These are phyloP conservation scores for Stichopus chloronotus DNA, from an alignment of 35 echinoderm and acorn worm species.

Conservation along the genomic window DNA sequence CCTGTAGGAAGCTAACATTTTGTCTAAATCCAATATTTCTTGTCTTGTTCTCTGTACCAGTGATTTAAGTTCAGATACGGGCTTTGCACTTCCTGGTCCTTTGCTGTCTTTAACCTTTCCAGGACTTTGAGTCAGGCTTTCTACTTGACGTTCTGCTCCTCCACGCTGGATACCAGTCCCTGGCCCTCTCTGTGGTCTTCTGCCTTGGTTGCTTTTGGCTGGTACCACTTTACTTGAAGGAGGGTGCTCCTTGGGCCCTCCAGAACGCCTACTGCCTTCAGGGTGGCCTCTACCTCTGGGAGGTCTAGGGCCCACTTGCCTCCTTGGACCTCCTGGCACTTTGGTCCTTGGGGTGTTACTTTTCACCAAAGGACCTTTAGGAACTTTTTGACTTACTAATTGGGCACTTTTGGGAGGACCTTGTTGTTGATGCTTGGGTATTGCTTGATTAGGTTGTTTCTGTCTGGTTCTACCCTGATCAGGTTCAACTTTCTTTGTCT, in stretches of 20 bases:
- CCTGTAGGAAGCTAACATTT: constrained; percentile 73
- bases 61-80: constrained; percentile 77
- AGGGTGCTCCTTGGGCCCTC: neutral
- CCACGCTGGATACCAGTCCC: constrained; percentile 43
- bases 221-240: constrained; percentile 20
- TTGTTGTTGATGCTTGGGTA: constrained; percentile 40
- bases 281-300: constrained; percentile 9
- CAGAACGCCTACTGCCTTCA: neutral
- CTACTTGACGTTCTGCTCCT: neutral
- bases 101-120: neutral
- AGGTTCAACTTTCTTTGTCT: neutral
- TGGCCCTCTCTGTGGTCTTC: constrained; percentile 40
- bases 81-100: constrained; percentile 78
- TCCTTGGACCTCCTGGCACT: constrained; percentile 25
- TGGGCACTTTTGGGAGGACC: constrained; percentile 61
- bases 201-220: constrained; percentile 21
- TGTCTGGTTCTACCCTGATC: constrained; percentile 14
- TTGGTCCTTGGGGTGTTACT: constrained; percentile 1
- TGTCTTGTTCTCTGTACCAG: constrained; percentile 65
- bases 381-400: constrained; percentile 18
- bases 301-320: constrained; percentile 11
- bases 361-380: neutral
- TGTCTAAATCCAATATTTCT: constrained; percentile 84
- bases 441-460: constrained; percentile 28
- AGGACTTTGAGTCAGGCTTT: neutral